Evolutionary conservation across 2,797 vertebrate species (phyloP), one percentile per base, ranked within the genome.

Genomic region (Tauraco hartlaubi): DNA sequence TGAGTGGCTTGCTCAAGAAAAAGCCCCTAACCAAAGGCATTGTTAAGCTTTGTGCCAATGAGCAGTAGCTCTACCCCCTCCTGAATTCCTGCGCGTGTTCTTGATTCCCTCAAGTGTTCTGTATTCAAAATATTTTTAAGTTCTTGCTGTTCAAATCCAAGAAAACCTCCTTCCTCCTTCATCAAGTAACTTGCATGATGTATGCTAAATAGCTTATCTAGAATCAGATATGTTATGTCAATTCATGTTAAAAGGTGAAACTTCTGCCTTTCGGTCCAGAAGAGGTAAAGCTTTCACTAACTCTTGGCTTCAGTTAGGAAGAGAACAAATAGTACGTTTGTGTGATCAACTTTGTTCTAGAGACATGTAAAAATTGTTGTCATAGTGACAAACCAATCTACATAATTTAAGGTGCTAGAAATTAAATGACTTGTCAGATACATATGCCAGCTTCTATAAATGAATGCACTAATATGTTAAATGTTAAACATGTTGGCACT

Each of bases 351-450:
- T 39, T 51, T 74, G 41, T 91, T 71, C 92, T 94, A 84, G 86
- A 94, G 67, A 85, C 81, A 79, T 55, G 71, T 74, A 79, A 86
- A 90, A 95, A 72, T 84, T 77, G 66, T 95, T 96, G 78, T 97
- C 91, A 96, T 94, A 90, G 83, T 96, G 92, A 89, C 85, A 94
- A 97, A 88, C 71, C 49, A 58, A 74, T 97, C 86, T 92, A 67
- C 78, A 84, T 97, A 92, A 92, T 95, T 91, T 67, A 95, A 87
- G 59, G 86, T 83, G 59, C 39, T 88, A 82, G 91, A 94, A 97
- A 96, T 96, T 94, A 94, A 97, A 92, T 84, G 56, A 85, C 87
- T 97, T 90, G 52, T 97, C 82, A 91, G 78, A 88, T 88, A 95
- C 14, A 6, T 35, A 64, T 76, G 71, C 61, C 66, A 95, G 56